A percentile compares a stretch with the other conserved stretches of the same genome.
These are phyloP conservation scores for Steinernema feltiae DNA, from an alignment of 1,140 invertebrate species.

Conservation along the genomic window DNA sequence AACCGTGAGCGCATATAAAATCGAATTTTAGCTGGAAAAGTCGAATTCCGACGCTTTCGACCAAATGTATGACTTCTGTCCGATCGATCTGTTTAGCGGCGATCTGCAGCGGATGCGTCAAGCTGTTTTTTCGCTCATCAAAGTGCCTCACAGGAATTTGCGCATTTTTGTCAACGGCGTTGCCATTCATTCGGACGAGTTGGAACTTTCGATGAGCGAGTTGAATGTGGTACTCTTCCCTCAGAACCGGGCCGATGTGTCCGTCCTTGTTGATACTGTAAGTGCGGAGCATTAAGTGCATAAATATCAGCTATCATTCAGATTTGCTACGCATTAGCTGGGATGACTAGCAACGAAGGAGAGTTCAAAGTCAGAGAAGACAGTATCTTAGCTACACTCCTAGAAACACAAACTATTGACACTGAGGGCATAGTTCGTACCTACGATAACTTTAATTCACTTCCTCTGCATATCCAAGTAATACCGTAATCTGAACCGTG, in stretches of 20 bases:
- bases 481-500: not conserved
- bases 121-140: constrained; percentile 43
- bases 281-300: constrained; percentile 12
- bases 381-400: constrained; percentile 31
- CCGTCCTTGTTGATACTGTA: constrained; percentile 33
- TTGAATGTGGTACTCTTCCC: constrained; percentile 43
- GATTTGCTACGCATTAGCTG: constrained; percentile 44
- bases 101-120: constrained; percentile 41
- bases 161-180: constrained; percentile 52
- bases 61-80: constrained; percentile 56
- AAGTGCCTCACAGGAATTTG: constrained; percentile 52
- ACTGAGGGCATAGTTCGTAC: constrained; percentile 22
- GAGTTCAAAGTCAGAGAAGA: constrained; percentile 35
- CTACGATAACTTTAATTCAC: not conserved
- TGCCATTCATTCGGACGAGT: constrained; percentile 29
- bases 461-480: not conserved
- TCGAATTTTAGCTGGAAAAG: constrained; percentile 50
- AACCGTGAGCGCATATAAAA: not conserved
- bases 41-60: constrained; percentile 39
- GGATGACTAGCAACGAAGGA: constrained; percentile 34
- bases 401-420: constrained; percentile 42
- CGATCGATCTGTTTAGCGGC: constrained; percentile 52
- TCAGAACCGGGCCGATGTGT: constrained; percentile 15
- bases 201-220: constrained; percentile 14
- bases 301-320: constrained; percentile 25